phyloP scores from a whole-genome alignment of 2,888 invertebrate species.

The Dynastes hyllus region DNA sequence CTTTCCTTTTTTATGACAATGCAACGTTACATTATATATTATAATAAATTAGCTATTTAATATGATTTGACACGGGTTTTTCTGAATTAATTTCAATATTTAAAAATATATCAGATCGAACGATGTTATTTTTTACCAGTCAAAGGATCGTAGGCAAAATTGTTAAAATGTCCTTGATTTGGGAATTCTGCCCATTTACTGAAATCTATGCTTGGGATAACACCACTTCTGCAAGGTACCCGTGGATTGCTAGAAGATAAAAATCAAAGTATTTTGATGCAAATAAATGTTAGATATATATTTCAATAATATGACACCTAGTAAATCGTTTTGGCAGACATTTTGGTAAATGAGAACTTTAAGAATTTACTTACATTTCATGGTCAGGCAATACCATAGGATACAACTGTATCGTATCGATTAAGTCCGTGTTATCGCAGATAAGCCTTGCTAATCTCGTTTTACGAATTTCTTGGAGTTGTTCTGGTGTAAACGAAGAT shows the following conservation, averaged over 20 bases:
- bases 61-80: neutral
- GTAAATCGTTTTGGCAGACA: too few species aligned
- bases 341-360: neutral
- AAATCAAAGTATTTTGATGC: neutral
- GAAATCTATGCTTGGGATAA: constrained; percentile 90
- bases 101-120: neutral
- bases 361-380: constrained; percentile 84
- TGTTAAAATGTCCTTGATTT: constrained; percentile 53
- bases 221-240: constrained; percentile 91
- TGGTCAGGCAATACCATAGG: constrained; percentile 95
- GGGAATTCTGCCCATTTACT: constrained; percentile 90
- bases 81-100: constrained; percentile 10
- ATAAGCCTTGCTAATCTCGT: constrained; percentile 86
- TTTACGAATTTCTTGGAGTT: constrained; percentile 88
- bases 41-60: constrained; percentile 15
- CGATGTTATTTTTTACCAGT: constrained; percentile 48
- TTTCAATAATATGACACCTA: too few species aligned
- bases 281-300: too few species aligned
- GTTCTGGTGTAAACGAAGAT: constrained; percentile 91
- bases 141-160: constrained; percentile 46
- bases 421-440: constrained; percentile 94
- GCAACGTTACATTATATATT: neutral
- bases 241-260: constrained; percentile 85
- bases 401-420: constrained; percentile 92
- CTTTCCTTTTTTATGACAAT: too few species aligned